These are phyloP conservation scores for Polyommatus icarus DNA, from an alignment of 2,888 invertebrate species.

Conservation along the genomic window DNA sequence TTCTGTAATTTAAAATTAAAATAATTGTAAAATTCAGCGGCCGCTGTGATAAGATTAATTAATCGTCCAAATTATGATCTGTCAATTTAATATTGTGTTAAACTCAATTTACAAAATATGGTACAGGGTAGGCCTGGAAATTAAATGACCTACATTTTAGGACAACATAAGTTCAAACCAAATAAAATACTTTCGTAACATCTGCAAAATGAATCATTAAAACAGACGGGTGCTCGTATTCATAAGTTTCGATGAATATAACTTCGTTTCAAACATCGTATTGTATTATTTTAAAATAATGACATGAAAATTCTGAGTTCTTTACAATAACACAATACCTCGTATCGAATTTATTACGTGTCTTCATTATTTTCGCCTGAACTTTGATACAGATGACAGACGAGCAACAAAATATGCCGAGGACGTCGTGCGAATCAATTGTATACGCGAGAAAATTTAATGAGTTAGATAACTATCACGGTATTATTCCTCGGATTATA, in stretches of 20 bases:
- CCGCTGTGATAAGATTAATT: constrained; percentile 9
- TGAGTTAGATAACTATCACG: constrained; percentile 14
- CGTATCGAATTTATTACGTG: constrained; percentile 21
- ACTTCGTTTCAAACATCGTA: not conserved
- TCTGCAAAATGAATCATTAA: not conserved
- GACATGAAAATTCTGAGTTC: not conserved
- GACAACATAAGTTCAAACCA: not conserved
- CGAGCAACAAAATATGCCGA: constrained; percentile 22
- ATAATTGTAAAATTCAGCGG: constrained; percentile 16
- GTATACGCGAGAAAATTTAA: constrained; percentile 28
- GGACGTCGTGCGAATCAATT: constrained; percentile 36
- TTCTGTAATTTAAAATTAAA: constrained; percentile 23
- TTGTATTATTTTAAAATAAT: constrained; percentile 11
- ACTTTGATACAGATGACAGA: not conserved
- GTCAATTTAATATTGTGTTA: not conserved
- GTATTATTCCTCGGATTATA: constrained; percentile 31
- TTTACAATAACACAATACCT: constrained; percentile 4
- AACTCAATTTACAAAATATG: not conserved
- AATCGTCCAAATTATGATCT: constrained; percentile 11
- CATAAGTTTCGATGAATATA: not conserved
- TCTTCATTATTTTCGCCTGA: constrained; percentile 16
- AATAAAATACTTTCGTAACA: not conserved
- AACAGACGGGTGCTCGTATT: not conserved
- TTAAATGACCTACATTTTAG: not conserved
- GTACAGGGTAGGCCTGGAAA: not conserved